Evolutionary conservation across 2,888 invertebrate genomes (phyloP).

Genomic region (Athrips mouffetella): DNA sequence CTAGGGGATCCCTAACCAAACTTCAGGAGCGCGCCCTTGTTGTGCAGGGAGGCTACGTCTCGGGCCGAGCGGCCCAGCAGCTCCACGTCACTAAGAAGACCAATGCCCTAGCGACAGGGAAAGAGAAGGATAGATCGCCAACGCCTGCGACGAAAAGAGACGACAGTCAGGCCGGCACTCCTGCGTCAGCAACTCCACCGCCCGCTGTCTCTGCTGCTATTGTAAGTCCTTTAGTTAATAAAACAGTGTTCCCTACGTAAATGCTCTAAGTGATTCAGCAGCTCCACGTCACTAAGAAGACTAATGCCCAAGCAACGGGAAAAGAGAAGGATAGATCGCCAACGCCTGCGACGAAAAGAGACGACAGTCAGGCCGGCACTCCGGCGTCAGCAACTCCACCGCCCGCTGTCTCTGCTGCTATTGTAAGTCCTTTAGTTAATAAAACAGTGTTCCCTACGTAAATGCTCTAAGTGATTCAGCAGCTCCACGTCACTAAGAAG

Average conservation of each 20-base stretch:
- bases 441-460: no score
- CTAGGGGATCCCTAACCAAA: constrained; percentile 76
- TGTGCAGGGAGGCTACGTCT: constrained; percentile 83
- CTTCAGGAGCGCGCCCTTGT: constrained; percentile 82
- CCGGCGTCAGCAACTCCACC: constrained; percentile 54
- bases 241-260: no score
- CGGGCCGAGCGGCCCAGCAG: constrained; percentile 78
- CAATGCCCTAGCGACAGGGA: constrained; percentile 82
- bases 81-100: constrained; percentile 86
- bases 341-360: constrained; percentile 38
- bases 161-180: constrained; percentile 42
- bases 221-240: constrained; percentile 48
- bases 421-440: constrained; percentile 52
- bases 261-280: constrained; percentile 78
- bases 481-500: constrained; percentile 86
- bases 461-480: constrained; percentile 75
- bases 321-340: constrained; percentile 73
- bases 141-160: constrained; percentile 39
- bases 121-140: constrained; percentile 73
- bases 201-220: constrained; percentile 55
- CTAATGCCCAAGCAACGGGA: constrained; percentile 83
- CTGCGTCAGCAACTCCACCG: constrained; percentile 52
- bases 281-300: constrained; percentile 85
- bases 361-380: constrained; percentile 40
- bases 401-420: constrained; percentile 53